Evolutionary conservation across 2,888 invertebrate genomes (phyloP), one percentile per base, ranked within the genome.

Genomic region (Ophion ellenae): DNA sequence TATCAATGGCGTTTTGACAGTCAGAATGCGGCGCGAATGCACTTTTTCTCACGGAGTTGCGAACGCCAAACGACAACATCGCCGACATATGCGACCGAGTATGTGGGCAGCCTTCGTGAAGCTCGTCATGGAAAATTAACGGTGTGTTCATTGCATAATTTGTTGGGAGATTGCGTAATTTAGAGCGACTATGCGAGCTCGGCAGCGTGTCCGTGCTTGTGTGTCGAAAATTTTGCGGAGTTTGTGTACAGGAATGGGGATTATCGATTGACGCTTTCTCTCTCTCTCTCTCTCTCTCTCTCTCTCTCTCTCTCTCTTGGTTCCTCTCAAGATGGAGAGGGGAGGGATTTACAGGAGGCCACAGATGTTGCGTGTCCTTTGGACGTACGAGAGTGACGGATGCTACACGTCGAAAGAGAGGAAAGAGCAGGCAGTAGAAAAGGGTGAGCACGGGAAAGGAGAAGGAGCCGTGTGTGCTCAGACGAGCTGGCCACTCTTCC

Each of bases 71-170:
- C 36, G 64, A 64, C 47, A 71, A 57, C 20, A 67, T 40, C n/a
- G 9, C 32, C 45, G 20, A 45, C 67, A 45, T 45, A 47, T 17
- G 32, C 64, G 67, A 11, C 53, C 28, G 53, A 7, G 24, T 63
- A 6, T 40, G 59, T 45, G 45, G 24, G n/a, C 47, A 63, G 24
- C 28, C 28, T 63, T 63, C 63, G 45, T 61, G 47, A 53, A 53
- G 24, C 28, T 20, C 20, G 36, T 53, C 10, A 14, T 66, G 66
- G 17, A 53, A 47, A 36, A 28, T 76, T 17, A 20, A 66, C 11
- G 11, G 32, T 71, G 64, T 76, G 75, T 63, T 73, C 53, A 63
- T 66, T 70, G 71, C 57, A 80, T 76, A 71, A 84, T 71, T 84
- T 17, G 64, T 80, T 71, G 36, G 11, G 66, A 76, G 24, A 67